Evolutionary conservation across 2,797 vertebrate genomes (phyloP), one percentile per base, ranked within the genome.

Genomic region (Valencia hispanica): DNA sequence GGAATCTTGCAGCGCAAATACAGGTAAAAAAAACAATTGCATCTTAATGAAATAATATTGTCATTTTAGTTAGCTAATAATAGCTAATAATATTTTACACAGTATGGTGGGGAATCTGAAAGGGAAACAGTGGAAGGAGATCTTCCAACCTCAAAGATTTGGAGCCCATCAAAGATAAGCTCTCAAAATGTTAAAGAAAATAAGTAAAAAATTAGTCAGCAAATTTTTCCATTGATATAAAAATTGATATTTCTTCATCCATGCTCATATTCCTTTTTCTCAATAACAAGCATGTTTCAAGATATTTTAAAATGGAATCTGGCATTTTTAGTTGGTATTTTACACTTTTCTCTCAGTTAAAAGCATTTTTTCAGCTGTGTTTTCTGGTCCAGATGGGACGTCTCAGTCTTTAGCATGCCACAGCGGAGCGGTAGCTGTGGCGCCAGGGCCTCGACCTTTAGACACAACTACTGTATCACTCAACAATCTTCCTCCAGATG

Each of bases 401-500:
- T 48, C 87, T 96, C 95, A 91, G 81, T 94, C 94, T 57, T 79
- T 93, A 88, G 89, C 61, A 82, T 43, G 79, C 77, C 86, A 75
- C 18, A 93, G 88, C 93, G 84, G 78, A 82, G 72, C 45, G 85
- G 86, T 81, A 84, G 90, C 88, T 65, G 90, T 93, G 95, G 95
- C 94, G 95, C 95, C 95, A 48, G 73, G 86, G 86, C 87, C 82
- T 75, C 72, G 79, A 83, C 88, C 86, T 88, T 91, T 89, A 96
- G 95, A 95, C 95, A 96, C 91, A 96, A 96, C 95, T 94, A 92
- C 93, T 92, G 84, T 88, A 94, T 95, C 94, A 94, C 89, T 94
- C 93, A 93, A 83, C 93, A 85, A 86, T 87, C 72, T 69, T 75
- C 75, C 85, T 83, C 76, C 81, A 36, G 51, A 83, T 69, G 34